phyloP scores from a whole-genome alignment of 2,888 invertebrate species.

The Melanchra persicariae region DNA sequence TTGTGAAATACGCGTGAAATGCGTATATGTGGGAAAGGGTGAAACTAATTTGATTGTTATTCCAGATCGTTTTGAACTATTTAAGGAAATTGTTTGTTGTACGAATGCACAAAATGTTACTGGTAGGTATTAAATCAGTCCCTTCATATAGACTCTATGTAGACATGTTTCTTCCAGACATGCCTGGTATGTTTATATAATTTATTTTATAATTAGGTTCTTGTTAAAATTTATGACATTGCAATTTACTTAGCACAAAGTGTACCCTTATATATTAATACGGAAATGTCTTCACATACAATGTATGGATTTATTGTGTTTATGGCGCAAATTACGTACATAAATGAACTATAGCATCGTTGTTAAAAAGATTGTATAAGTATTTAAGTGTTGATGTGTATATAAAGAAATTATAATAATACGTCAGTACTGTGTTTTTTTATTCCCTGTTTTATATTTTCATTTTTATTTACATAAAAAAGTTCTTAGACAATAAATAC shows the following conservation, averaged over 20 bases:
- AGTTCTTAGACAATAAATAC: constrained; percentile 43
- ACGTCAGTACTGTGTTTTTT: constrained; percentile 69
- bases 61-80: constrained; percentile 22
- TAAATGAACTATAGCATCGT: constrained; percentile 64
- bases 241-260: constrained; percentile 55
- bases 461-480: constrained; percentile 6
- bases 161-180: constrained; percentile 47
- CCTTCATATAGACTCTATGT: constrained; percentile 20
- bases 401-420: constrained; percentile 79
- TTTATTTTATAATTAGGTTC: constrained; percentile 32
- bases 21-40: constrained; percentile 13
- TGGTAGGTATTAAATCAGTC: constrained; percentile 14
- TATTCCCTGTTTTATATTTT: constrained; percentile 70
- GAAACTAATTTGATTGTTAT: constrained; percentile 25
- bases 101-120: constrained; percentile 45
- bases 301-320: constrained; percentile 34
- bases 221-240: constrained; percentile 55
- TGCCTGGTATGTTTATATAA: constrained; percentile 29
- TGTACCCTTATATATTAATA: constrained; percentile 42
- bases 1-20: constrained; percentile 23
- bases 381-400: constrained; percentile 86
- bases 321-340: constrained; percentile 53
- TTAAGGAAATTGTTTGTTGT: constrained; percentile 24
- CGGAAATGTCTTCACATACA: constrained; percentile 43
- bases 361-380: constrained; percentile 72